Base-by-base conservation (phyloP, 2,797 vertebrate genomes). In the Vespertilio murinus region DNA sequence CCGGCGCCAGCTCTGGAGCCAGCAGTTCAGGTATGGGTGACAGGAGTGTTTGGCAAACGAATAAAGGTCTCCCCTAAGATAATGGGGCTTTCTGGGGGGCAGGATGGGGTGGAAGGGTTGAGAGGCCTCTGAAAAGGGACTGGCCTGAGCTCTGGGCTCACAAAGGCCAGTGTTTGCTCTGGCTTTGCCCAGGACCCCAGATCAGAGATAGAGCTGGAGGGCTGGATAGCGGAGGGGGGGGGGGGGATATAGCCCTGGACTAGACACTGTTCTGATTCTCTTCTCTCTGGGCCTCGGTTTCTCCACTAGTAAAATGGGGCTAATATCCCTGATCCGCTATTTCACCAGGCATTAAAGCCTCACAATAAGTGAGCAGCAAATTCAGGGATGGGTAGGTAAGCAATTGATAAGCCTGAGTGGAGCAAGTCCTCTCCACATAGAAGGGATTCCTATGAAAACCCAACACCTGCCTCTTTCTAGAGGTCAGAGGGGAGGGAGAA, bases 231-330 rank as follows among this genome's bases (percentile, higher is more conserved):
- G 6, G 70, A 22, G 38, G 11, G 22, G 38, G 11, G 22, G 49
- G 18, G 7, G 0, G 4, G 49, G 20, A 13, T 40, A 47, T 82
- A 52, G 18, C 59, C 35, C 80, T 61, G 64, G 45, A 3, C 67
- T 80, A 17, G 30, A 89, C 45, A 67, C 61, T 67, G 8, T 35
- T n/a, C 23, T 65, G 38, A 71, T 75, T 83, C 17, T 67, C 33
- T 52, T 86, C 77, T 88, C 54, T 74, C 22, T 85, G 30, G 28
- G 5, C 78, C n/a, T 95, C 74, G 23, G 65, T 69, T 93, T 95
- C 56, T 35, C 54, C 38, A 80, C 33, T 38, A 47, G 38, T 90
- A 86, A 95, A 94, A 83, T 80, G 75, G 69, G 23, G 18, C 25
- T 92, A 89, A 86, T 67, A 73, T 59, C 9, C 74, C 42, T 56